Evolutionary conservation across 2,888 invertebrate genomes (phyloP).

Genomic region (Dynastes tityus): DNA sequence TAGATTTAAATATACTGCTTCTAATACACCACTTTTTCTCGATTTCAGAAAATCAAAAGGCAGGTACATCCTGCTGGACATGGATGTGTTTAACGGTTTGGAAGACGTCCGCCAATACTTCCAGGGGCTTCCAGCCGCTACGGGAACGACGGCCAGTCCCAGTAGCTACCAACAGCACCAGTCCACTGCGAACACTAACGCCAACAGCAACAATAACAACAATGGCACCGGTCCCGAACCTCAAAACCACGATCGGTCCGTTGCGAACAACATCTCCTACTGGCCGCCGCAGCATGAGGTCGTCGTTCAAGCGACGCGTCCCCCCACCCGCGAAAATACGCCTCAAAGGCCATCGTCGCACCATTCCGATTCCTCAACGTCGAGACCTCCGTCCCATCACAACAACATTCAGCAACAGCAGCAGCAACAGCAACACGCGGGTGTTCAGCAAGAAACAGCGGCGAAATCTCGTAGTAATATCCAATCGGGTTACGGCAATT

Average conservation of each 20-base stretch:
- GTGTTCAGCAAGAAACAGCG: constrained; percentile 33
- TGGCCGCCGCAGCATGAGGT: constrained; percentile 54
- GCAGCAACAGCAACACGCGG: constrained; percentile 1
- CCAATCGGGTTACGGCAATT: constrained; percentile 59
- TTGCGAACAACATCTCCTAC: constrained; percentile 45
- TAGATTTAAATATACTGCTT: no score
- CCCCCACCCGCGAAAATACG: constrained; percentile 52
- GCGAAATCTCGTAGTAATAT: constrained; percentile 49
- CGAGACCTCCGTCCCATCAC: constrained; percentile 54
- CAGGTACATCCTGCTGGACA: constrained; percentile 72
- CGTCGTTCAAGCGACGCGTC: constrained; percentile 51
- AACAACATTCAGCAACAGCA: constrained; percentile 6
- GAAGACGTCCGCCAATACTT: constrained; percentile 89
- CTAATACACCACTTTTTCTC: no score
- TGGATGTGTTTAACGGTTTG: constrained; percentile 88
- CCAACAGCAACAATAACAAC: constrained; percentile 44
- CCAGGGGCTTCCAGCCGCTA: constrained; percentile 81
- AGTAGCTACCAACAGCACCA: constrained; percentile 56
- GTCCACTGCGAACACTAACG: constrained; percentile 54
- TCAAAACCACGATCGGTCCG: constrained; percentile 56
- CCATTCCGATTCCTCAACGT: constrained; percentile 63
- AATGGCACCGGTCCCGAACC: constrained; percentile 47
- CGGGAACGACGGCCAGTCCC: constrained; percentile 65
- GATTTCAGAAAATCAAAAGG: constrained; percentile 50
- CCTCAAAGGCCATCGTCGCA: constrained; percentile 62